These are phyloP conservation scores for Caenorhabditis japonica DNA, from an alignment of 2,888 invertebrate species.

Conservation along the genomic window DNA sequence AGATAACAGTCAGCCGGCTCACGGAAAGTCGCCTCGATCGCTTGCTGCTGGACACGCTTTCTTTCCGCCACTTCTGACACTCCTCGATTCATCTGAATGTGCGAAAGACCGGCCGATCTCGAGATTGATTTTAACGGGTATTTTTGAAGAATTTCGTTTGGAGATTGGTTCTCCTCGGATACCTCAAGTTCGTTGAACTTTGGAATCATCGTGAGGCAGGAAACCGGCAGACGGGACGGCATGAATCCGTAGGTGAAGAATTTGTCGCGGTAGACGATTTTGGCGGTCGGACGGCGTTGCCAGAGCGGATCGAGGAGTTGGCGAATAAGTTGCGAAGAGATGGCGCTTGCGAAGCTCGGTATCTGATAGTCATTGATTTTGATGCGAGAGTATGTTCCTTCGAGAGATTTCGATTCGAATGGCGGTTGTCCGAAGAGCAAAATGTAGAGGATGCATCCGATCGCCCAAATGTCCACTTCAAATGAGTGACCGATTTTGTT, in stretches of 20 bases:
- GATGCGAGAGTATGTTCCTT: constrained; percentile 91
- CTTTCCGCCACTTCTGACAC: constrained; percentile 24
- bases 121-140: neutral
- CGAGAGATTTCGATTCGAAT: constrained; percentile 87
- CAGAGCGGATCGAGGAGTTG: constrained; percentile 79
- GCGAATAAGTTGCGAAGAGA: constrained; percentile 78
- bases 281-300: constrained; percentile 79
- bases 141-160: neutral
- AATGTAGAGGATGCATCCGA: constrained; percentile 86
- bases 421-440: constrained; percentile 97
- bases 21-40: constrained; percentile 31
- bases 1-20: constrained; percentile 38
- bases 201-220: constrained; percentile 94
- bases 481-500: constrained; percentile 97
- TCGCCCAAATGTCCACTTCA: constrained; percentile 98
- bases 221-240: constrained; percentile 88
- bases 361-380: constrained; percentile 92
- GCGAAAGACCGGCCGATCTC: neutral
- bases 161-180: constrained; percentile 27
- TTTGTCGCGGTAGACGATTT: constrained; percentile 63
- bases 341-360: constrained; percentile 78
- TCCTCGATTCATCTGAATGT: neutral
- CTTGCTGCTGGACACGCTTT: constrained; percentile 27
- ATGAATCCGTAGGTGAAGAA: constrained; percentile 82
- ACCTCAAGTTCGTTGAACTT: constrained; percentile 80